Percentiles rank a stretch among this genome's conserved stretches.
Conservation (phyloP, 92 coral and sea anemone species). For the Palythoa caribaeorum region DNA sequence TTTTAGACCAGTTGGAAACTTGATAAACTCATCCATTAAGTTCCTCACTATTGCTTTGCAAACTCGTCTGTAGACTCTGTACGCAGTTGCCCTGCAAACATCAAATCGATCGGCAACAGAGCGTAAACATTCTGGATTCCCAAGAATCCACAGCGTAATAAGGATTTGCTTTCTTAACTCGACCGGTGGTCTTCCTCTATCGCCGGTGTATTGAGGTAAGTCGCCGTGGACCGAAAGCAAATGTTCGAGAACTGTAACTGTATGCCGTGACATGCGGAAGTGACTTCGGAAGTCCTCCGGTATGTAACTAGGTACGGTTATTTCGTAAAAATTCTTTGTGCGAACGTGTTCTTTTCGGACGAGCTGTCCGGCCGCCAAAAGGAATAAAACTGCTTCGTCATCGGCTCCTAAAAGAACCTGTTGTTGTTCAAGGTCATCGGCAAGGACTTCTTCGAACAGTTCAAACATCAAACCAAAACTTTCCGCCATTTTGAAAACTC, state of each 20-base stretch:
- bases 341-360: conserved; percentile 43
- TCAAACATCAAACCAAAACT: too few relatives aligned
- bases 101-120: conserved; percentile 74
- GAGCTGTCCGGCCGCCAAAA: too few relatives aligned
- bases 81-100: conserved; percentile 54
- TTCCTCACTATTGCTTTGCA: conserved; percentile 58
- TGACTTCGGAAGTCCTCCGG: conserved; percentile 50
- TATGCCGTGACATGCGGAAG: conserved; percentile 54
- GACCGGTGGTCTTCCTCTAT: conserved; percentile 61
- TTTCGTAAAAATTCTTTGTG: conserved; percentile 49
- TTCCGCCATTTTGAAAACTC: too few relatives aligned
- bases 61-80: conserved; percentile 57
- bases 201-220: conserved; percentile 38
- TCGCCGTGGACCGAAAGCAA: conserved; percentile 54
- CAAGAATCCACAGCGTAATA: conserved; percentile 64
- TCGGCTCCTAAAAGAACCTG: too few relatives aligned
- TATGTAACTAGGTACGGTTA: conserved; percentile 46
- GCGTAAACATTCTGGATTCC: conserved; percentile 63
- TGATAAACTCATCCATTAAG: conserved; percentile 58
- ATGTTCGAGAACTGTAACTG: conserved; percentile 47
- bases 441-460: too few relatives aligned
- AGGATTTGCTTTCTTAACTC: conserved; percentile 64
- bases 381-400: too few relatives aligned
- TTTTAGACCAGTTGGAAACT: conserved; percentile 62
- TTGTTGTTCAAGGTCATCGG: too few relatives aligned